These are phyloP conservation scores for Halichondria panicea DNA, from an alignment of 37 sponge, comb jelly and placozoan genomes.

Conservation along the genomic window DNA sequence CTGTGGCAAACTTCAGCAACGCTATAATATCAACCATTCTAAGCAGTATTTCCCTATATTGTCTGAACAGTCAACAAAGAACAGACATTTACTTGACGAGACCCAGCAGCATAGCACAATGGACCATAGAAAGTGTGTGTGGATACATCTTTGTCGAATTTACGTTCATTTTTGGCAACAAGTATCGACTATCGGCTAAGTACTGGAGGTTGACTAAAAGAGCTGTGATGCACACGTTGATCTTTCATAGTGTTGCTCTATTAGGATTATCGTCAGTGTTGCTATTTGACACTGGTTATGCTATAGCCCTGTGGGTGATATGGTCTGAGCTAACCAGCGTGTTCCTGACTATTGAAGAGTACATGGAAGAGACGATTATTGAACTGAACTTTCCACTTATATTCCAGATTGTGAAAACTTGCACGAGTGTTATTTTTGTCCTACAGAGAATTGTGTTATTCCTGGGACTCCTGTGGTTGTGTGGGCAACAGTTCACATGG, in stretches of 20 bases:
- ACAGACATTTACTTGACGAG: background rate
- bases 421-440: constrained; percentile 9
- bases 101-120: background rate
- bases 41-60: background rate
- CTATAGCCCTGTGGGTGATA: constrained; percentile 38
- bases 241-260: constrained; percentile 19
- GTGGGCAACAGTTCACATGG: constrained; percentile 9
- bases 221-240: background rate
- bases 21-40: constrained; percentile 5
- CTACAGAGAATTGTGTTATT: constrained; percentile 19
- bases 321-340: constrained; percentile 41
- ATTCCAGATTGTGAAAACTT: background rate
- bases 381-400: background rate
- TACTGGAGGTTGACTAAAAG: background rate
- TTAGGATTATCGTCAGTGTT: constrained; percentile 24
- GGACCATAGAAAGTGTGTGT: constrained; percentile 36
- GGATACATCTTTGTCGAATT: constrained; percentile 29
- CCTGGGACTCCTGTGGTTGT: constrained; percentile 10
- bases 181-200: background rate
- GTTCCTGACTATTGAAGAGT: constrained; percentile 10
- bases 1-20: constrained; percentile 8
- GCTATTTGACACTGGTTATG: constrained; percentile 15
- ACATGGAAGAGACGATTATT: background rate
- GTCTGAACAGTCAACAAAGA: background rate
- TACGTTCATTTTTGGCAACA: background rate